phyloP scores from a whole-genome alignment of 2,113 vertebrate species.

The Azemiops feae region DNA sequence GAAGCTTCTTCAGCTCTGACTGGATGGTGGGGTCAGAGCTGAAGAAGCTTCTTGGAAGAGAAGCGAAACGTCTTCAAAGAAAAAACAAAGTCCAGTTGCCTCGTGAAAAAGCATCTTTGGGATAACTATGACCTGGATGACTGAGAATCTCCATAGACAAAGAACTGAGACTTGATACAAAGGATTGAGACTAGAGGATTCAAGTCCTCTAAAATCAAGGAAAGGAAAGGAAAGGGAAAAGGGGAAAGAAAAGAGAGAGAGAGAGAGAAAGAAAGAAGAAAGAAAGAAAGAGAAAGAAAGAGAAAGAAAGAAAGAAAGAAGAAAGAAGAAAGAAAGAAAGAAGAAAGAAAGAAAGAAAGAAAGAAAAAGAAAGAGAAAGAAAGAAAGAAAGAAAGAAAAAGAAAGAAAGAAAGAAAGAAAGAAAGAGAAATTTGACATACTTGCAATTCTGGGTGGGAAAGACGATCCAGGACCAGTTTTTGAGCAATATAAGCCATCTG shows the following conservation, averaged over 20 bases:
- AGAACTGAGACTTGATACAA: no score
- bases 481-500: constrained; percentile 62
- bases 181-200: no score
- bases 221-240: no score
- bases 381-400: constrained; percentile 34
- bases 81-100: no score
- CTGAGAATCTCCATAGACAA: no score
- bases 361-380: constrained; percentile 26
- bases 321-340: constrained; percentile 37
- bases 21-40: no score
- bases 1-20: no score
- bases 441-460: constrained; percentile 46
- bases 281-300: constrained; percentile 40
- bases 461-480: constrained; percentile 28
- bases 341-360: constrained; percentile 36
- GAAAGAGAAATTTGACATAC: constrained; percentile 52
- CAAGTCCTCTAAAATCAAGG: constrained; percentile 27
- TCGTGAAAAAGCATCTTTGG: no score
- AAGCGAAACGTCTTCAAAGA: no score
- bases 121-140: no score
- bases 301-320: constrained; percentile 31
- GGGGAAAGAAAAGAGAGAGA: no score
- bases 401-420: constrained; percentile 37
- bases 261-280: neutral
- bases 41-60: no score